Base-by-base conservation (phyloP, 2,797 vertebrate species). In the Coranthus polyacanthus region DNA sequence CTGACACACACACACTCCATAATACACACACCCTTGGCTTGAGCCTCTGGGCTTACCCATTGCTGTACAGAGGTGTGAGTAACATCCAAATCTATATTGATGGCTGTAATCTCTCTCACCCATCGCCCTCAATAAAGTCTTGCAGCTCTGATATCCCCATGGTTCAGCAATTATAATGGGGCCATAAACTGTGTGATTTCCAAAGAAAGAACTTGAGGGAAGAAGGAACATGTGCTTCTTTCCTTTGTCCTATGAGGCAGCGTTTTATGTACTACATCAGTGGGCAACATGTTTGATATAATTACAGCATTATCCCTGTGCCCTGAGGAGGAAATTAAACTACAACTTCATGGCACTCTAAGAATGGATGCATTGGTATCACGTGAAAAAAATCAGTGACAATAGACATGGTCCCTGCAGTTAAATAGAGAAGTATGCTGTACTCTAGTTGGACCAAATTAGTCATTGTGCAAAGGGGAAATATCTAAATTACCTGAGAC, bases 11-110 rank as follows among this genome's bases (percentile, higher is more conserved):
- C 29, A 37, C 17, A 43, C 38, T 16, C 11, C 37, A 5, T 44
- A 39, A 45, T 15, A 49, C 20, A 37, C 32, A 38, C 59, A 46
- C 22, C 50, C 24, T 21, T 6, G 18, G 43, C 63, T 42, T 50
- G 51, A 75, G 73, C 70, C 68, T 68, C 15, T n/a, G 47, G 63
- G 71, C 46, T 68, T 58, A 57, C 29, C 32, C 51, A 21, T 50
- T 52, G 34, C 49, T 44, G 43, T 24, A 39, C 43, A 18, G 68
- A 74, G 54, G 62, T 80, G 72, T 75, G 64, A 75, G 71, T 57
- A 81, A 77, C 74, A 76, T 79, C 74, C 59, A 75, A 74, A 85
- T 78, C 60, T 64, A 78, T 80, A 82, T 68, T 63, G 68, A 83
- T 79, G 81, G 75, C 54, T 61, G 65, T 72, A 83, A 78, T 83